Evolutionary conservation across 2,113 vertebrate genomes (phyloP).

Genomic region (Salvelinus alpinus): DNA sequence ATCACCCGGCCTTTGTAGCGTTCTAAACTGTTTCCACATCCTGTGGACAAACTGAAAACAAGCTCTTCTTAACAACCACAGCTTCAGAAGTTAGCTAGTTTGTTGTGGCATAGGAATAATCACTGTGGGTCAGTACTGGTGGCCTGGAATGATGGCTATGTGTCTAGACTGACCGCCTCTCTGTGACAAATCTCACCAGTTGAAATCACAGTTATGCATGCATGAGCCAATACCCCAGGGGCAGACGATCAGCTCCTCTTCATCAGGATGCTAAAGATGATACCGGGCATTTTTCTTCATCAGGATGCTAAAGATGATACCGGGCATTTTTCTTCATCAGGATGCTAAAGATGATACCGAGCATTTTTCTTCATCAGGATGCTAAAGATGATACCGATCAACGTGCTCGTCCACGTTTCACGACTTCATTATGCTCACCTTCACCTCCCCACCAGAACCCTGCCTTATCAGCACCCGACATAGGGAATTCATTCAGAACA

Average conservation of each 20-base stretch:
- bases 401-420: slow-evolving; percentile 15
- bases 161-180: slow-evolving; percentile 7
- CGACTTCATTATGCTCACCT: slow-evolving; percentile 34
- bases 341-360: too few species aligned
- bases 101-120: background rate
- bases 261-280: too few species aligned
- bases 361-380: too few species aligned
- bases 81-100: background rate
- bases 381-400: slow-evolving; percentile 3
- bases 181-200: background rate
- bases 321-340: background rate
- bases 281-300: too few species aligned
- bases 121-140: background rate
- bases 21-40: slow-evolving; percentile 31
- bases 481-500: slow-evolving; percentile 21
- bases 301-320: background rate
- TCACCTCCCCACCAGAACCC: slow-evolving; percentile 13
- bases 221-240: background rate
- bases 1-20: slow-evolving; percentile 42
- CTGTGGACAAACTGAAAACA: background rate
- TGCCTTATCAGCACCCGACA: slow-evolving; percentile 17
- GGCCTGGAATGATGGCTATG: background rate
- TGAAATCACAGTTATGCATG: slow-evolving; percentile 20
- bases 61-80: background rate
- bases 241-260: background rate